A percentile compares a stretch with the other conserved stretches of the same genome.
Evolutionary conservation across 2,113 vertebrate species (phyloP).

Genomic region (Nyctibius bracteatus): DNA sequence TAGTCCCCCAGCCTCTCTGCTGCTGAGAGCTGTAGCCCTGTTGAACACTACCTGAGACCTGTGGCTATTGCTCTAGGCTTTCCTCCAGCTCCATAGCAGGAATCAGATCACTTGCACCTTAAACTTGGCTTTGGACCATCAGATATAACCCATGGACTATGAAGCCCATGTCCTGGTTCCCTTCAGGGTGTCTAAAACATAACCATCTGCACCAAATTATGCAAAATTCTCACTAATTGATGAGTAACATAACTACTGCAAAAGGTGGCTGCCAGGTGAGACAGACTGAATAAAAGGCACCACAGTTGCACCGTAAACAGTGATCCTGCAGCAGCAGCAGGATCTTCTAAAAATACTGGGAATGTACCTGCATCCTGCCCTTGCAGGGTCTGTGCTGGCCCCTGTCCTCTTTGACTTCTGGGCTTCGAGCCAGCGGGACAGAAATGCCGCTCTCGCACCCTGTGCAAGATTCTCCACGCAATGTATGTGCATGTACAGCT

Average conservation of each 20-base stretch:
- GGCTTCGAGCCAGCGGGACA: fast-evolving
- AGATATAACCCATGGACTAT: background rate
- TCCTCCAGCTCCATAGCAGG: background rate
- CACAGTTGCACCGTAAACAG: background rate
- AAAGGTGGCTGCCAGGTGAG: background rate
- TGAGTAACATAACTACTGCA: background rate
- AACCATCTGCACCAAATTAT: background rate
- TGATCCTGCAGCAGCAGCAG: background rate
- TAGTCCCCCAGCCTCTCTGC: background rate
- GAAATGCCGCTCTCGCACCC: background rate
- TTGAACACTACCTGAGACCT: background rate
- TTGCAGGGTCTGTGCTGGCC: too few species aligned
- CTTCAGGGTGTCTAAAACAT: background rate
- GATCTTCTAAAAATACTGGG: background rate
- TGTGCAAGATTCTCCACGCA: background rate
- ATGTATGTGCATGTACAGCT: fast-evolving
- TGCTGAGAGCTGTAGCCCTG: background rate
- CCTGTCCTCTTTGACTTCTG: background rate
- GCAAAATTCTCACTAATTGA: background rate
- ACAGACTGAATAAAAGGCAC: background rate
- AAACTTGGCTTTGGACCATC: background rate
- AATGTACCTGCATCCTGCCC: too few species aligned
- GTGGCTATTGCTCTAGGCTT: background rate
- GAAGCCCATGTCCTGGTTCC: background rate
- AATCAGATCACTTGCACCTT: background rate